Evolutionary conservation across 1,140 invertebrate genomes (phyloP).

Genomic region (Panagrolaimus sp.): DNA sequence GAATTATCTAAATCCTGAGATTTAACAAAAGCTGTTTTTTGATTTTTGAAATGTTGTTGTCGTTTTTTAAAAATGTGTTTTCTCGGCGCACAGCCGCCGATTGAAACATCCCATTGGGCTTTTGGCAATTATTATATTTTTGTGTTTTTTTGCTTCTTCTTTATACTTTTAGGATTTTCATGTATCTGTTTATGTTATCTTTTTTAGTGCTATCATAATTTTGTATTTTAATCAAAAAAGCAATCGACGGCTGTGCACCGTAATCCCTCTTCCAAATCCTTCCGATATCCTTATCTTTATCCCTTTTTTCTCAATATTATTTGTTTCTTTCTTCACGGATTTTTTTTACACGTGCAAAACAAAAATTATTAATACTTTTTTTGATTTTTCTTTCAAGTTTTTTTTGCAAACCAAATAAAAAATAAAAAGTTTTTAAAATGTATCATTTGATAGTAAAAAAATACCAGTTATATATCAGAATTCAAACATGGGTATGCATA

Average conservation of each 20-base stretch:
- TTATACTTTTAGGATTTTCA: neutral
- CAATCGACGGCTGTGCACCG: constrained; percentile 14
- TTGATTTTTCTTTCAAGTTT: no score
- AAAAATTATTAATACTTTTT: no score
- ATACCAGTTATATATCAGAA: no score
- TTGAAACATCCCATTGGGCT: neutral
- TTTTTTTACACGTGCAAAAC: no score
- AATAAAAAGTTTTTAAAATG: no score
- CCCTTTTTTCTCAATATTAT: no score
- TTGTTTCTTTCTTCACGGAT: no score
- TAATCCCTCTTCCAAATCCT: neutral
- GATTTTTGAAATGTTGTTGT: neutral
- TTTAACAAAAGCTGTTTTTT: neutral
- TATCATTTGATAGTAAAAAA: no score
- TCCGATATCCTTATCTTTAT: no score
- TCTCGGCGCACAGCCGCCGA: constrained; percentile 2
- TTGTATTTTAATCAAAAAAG: neutral
- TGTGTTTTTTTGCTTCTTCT: neutral
- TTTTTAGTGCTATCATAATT: neutral
- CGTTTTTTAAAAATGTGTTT: neutral
- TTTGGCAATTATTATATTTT: constrained; percentile 1
- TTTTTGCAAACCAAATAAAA: no score
- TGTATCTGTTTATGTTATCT: neutral
- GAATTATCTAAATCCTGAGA: constrained; percentile 41
- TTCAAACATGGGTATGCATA: no score